phyloP scores from a whole-genome alignment of 2,113 vertebrate species.

The Epinephelus fuscoguttatus region DNA sequence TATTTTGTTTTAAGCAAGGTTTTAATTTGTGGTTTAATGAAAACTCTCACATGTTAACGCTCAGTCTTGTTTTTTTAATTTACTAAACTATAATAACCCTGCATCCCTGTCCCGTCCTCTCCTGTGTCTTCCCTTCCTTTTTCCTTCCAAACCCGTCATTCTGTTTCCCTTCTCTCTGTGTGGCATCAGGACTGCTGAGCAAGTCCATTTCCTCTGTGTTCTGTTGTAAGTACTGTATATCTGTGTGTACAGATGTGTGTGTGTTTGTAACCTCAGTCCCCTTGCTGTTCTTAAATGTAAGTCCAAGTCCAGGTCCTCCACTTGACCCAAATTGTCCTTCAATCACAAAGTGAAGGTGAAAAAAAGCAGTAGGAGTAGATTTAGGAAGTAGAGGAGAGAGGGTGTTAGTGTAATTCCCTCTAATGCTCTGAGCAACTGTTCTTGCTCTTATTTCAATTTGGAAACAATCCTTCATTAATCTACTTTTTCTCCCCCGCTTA shows the following conservation, averaged over 20 bases:
- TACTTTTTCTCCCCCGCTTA: conserved; percentile 48
- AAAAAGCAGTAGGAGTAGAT: conserved; percentile 9
- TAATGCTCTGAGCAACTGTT: conserved; percentile 29
- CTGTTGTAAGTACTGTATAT: conserved; percentile 92
- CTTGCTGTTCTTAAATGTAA: conserved; percentile 2
- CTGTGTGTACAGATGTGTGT: conserved; percentile 39
- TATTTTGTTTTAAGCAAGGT: neutral
- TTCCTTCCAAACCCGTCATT: conserved; percentile 49
- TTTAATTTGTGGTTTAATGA: neutral
- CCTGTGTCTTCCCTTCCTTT: conserved; percentile 54
- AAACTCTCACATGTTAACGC: neutral
- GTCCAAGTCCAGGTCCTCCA: conserved; percentile 1
- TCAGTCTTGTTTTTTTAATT: conserved; percentile 11
- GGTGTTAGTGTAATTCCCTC: conserved; percentile 21
- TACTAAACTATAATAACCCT: conserved; percentile 37
- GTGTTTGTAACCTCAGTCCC: conserved; percentile 32
- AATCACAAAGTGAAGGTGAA: conserved; percentile 11
- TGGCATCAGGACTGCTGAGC: conserved; percentile 94
- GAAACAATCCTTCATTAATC: conserved; percentile 54
- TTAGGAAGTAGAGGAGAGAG: conserved; percentile 9
- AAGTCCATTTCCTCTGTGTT: conserved; percentile 98
- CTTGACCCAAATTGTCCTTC: conserved; percentile 14
- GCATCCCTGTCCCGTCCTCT: conserved; percentile 55
- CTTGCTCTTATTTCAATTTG: conserved; percentile 38
- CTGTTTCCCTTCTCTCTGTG: conserved; percentile 69